These are phyloP conservation scores for Amphiprion percula DNA, from an alignment of 2,113 vertebrate genomes.

Conservation along the genomic window DNA sequence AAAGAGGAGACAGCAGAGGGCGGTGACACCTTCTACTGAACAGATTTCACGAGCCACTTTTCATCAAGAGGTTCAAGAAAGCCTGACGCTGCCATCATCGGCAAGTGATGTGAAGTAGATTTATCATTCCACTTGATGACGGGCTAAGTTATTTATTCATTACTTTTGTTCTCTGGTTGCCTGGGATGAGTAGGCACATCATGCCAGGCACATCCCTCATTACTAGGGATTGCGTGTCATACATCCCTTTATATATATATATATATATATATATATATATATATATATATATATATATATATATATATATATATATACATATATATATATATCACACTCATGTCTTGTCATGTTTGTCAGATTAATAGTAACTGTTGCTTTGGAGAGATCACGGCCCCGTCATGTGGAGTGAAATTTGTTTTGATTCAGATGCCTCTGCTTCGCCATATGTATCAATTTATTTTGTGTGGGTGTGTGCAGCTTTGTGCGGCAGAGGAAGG, in stretches of 20 bases:
- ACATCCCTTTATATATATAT: conserved; percentile 5
- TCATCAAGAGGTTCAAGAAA: conserved; percentile 61
- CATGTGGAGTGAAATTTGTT: conserved; percentile 47
- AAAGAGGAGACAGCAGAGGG: conserved; percentile 16
- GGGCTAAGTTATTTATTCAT: conserved; percentile 75
- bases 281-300: not conserved
- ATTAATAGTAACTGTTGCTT: conserved; percentile 44
- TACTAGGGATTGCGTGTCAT: conserved; percentile 39
- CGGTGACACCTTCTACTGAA: conserved; percentile 56
- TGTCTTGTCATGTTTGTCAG: conserved; percentile 49
- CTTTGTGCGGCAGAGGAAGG: conserved; percentile 8
- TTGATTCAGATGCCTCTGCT: conserved; percentile 45
- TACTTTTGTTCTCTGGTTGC: conserved; percentile 59
- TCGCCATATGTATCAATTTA: conserved; percentile 42
- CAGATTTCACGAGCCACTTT: conserved; percentile 52
- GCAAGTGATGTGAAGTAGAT: conserved; percentile 58
- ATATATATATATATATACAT: not conserved
- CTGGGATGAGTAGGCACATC: conserved; percentile 50
- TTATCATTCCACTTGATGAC: conserved; percentile 74
- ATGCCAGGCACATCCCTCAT: conserved; percentile 47
- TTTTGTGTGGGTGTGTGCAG: conserved; percentile 43
- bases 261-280: not conserved
- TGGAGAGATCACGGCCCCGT: conserved; percentile 48
- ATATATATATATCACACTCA: not conserved
- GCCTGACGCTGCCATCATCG: conserved; percentile 47